Base-by-base conservation (phyloP, 2,888 invertebrate genomes). In the Pogonocherus hispidulus region DNA sequence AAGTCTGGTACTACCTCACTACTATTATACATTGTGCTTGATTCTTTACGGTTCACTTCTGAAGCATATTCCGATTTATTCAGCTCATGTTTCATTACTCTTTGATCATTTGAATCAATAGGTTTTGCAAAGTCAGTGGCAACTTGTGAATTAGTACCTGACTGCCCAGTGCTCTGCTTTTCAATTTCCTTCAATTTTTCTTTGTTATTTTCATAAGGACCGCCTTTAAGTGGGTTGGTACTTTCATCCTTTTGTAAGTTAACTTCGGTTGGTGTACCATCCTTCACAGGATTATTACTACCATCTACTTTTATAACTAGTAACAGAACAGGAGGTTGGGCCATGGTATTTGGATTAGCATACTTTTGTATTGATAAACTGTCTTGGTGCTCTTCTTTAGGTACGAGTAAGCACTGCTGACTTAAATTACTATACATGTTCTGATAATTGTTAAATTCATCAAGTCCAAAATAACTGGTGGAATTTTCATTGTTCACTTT, bases 271-370 rank as follows among this genome's bases (percentile, higher is more conserved):
- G 23, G 41, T 14, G 52, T 14, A 41, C 8, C 35, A 1, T 59
- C 44, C 32, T 66, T 66, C 20, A 49, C 9, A 3, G n/a, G 47
- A 18, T 9, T 56, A 35, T 59, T 59, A n/a, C 52, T 41, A 5
- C 60, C 46, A 16, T 60, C 44, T 18, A 41, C 46, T 44, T 66
- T 65, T 19, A 57, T 51, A 1, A 65, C 65, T 14, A 65, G 23
- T 41, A 60, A 37, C 3, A 54, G 32, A 4, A 66, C 60, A 16
- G 60, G 60, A 5, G 56, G 35, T 6, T 47, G 65, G 4, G 46
- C 22, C 6, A 59, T 3, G 5, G 19, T 16, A 8, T 32, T 49
- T 1, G 47, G 47, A n/a, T 27, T 20, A 11, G 6, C 23, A 6
- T 49, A 47, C n/a, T 35, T 35, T 14, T 47, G 47, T 16, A 27